phyloP scores from a whole-genome alignment of 2,113 vertebrate genomes.

The Blennius ocellaris region DNA sequence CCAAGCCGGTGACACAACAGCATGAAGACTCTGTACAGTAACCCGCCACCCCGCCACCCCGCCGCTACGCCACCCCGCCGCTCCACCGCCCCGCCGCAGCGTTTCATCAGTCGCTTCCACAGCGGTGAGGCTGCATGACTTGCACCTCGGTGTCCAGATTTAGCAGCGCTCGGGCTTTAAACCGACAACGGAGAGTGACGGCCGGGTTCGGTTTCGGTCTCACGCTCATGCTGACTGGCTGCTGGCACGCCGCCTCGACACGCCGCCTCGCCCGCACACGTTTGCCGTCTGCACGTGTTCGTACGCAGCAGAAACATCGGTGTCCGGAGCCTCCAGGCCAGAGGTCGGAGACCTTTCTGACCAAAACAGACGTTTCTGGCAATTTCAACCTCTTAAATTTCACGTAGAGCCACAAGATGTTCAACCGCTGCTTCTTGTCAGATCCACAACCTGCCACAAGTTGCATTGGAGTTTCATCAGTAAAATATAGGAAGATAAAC shows the following conservation, averaged over 20 bases:
- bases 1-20: too few species aligned
- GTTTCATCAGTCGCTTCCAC: neutral
- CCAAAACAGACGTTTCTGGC: too few species aligned
- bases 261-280: conserved; percentile 13
- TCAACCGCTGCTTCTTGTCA: too few species aligned
- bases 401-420: too few species aligned
- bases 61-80: too few species aligned
- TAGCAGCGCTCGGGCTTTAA: neutral
- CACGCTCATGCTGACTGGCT: conserved; percentile 20
- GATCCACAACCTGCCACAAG: too few species aligned
- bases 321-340: too few species aligned
- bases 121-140: neutral
- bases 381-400: too few species aligned
- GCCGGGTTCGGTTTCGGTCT: conserved; percentile 20
- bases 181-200: neutral
- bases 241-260: conserved; percentile 20
- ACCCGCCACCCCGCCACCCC: neutral
- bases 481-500: too few species aligned
- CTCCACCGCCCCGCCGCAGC: neutral
- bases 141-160: conserved; percentile 6
- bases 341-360: too few species aligned
- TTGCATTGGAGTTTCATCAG: too few species aligned
- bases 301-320: conserved; percentile 3
- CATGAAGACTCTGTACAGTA: too few species aligned
- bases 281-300: conserved; percentile 10